Percentiles rank a stretch among this genome's conserved stretches.
These are phyloP conservation scores for Drosophila suzukii DNA, from an alignment of 1,140 invertebrate species.

Conservation along the genomic window DNA sequence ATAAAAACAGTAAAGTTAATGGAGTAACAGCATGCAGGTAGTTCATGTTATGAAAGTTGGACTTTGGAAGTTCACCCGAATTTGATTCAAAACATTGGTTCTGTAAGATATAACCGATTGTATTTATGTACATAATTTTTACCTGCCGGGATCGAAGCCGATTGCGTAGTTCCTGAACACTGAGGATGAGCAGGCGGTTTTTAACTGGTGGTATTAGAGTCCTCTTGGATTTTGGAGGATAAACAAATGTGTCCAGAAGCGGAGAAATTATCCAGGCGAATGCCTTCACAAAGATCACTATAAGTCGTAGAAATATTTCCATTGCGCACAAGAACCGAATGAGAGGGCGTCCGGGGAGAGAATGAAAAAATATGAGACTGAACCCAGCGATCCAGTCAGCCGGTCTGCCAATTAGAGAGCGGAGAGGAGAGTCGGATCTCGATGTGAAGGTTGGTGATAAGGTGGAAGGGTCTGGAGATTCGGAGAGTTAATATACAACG, in stretches of 20 bases:
- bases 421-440: neutral
- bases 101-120: neutral
- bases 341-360: neutral
- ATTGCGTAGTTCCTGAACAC: conserved; percentile 49
- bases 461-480: neutral
- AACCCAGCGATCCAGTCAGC: neutral
- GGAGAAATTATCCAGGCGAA: conserved; percentile 27
- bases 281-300: conserved; percentile 50
- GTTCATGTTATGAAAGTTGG: neutral
- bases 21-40: too few relatives aligned
- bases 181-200: conserved; percentile 47
- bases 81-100: neutral
- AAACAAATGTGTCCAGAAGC: conserved; percentile 5
- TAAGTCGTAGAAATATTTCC: conserved; percentile 59
- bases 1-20: too few relatives aligned
- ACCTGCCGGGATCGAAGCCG: conserved; percentile 50
- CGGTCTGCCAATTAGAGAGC: neutral
- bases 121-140: neutral
- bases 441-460: neutral
- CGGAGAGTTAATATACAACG: neutral
- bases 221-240: neutral
- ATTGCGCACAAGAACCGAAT: conserved; percentile 24
- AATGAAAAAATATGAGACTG: conserved; percentile 5
- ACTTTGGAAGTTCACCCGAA: neutral
- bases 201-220: conserved; percentile 37